Evolutionary conservation across 2,888 invertebrate genomes (phyloP), one percentile per base, ranked within the genome.

Genomic region (Tridacna gigas): DNA sequence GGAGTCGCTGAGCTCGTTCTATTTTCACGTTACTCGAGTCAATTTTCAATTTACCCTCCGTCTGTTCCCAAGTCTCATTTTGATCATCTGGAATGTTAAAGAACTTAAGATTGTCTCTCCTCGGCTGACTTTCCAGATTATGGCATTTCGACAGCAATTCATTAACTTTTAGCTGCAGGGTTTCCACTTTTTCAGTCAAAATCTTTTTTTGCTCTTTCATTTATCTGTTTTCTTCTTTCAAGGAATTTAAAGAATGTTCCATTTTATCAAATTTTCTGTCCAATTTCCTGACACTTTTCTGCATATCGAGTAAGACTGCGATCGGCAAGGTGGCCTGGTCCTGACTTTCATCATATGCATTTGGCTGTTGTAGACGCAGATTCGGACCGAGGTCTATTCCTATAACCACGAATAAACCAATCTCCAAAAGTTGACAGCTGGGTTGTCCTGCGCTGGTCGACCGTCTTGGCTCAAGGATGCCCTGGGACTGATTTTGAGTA

Each of bases 91-190:
- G 12, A 13, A 66, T 66, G 12, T 66, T 26, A 66, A 66, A 66
- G 66, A 66, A 66, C 37, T 66, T 66, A 11, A 66, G 37, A 26
- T 66, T 66, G 9, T 66, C 12, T 66, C 66, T 66, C 28, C 66
- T 66, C 5, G 66, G 11, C 22, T 66, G 66, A 37, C 26, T 66
- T 37, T 66, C 66, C 11, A 66, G 37, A 28, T 66, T 26, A 18
- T 66, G 13, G 20, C 37, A 28, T 20, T 66, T 66, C 22, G 18
- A n/a, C 18, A 28, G 5, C 9, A 61, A 22, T n/a, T 66, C 66
- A 25, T 25, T 20, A 26, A 66, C 37, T 28, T 26, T 15, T 11
- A 18, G 7, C 26, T 26, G 7, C 5, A 66, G 26, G 11, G 26
- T 15, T 5, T 26, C 66, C 13, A 66, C 20, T 22, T 66, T 26